Base-by-base conservation (phyloP, 23 tunicate genomes). In the Halocynthia roretzi region DNA sequence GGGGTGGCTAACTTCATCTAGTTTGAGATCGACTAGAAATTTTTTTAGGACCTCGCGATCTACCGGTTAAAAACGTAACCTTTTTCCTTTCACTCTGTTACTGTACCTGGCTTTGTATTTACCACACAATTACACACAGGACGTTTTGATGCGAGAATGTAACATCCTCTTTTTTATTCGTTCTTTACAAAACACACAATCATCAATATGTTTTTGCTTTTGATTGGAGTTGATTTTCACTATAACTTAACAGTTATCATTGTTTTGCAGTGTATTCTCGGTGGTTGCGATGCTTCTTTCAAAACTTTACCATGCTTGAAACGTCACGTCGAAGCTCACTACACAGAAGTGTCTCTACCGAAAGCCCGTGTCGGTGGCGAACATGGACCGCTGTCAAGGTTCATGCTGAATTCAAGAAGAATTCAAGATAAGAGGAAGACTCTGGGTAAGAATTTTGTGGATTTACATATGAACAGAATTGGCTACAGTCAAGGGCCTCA, bases 261-360 rank as follows among this genome's bases (percentile, higher is more conserved):
- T 77, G 56, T 62, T 51, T 56, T 60, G 15, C 81, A 88, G 95
- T 88, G 95, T 53, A 53, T 83, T 40, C 66, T 88, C 18, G 87
- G 69, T 11, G 95, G 95, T 11, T 88, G 95, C 68, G 95, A 83
- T 77, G 95, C 95, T 10, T 84, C 84, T 31, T 88, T 83, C 75
- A 58, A 65, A 12, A 83, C 95, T 7, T 73, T 78, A 64, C 54
- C 68, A 5, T 83, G 95, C 10, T 68, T 70, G 8, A 78, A 70
- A 40, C 95, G 95, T 72, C 95, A 88, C 75, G 95, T 88, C 54
- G 81, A 71, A 44, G 80, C 87, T 51, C 95, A 88, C 70, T 88
- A 84, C 81, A 74, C 68, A 31, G 87, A 83, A 15, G 86, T 82
- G 15, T 61, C 66, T 53, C 50, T 79, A 7, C 95, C 95, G 6